Conservation (phyloP, 2,797 vertebrate genomes). For the Coranthus polyacanthus region DNA sequence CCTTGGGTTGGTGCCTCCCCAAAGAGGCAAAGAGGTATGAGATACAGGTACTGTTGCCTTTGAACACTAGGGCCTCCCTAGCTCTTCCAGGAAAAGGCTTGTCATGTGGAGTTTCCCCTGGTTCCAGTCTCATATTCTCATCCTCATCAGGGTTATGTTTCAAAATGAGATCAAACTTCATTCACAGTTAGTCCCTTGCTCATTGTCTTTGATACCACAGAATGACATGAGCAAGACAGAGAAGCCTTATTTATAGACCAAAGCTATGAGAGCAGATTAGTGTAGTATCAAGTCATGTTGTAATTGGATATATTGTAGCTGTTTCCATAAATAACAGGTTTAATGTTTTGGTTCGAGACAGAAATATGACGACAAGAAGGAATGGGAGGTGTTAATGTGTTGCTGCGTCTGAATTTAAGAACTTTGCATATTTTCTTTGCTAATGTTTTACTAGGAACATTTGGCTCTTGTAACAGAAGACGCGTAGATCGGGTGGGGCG, state of each 20-base stretch:
- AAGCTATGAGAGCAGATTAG: conserved; percentile 44
- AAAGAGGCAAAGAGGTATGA: conserved; percentile 41
- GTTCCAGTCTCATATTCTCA: conserved; percentile 47
- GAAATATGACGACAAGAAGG: conserved; percentile 14
- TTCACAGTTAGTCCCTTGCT: conserved; percentile 53
- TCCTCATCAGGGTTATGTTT: conserved; percentile 64
- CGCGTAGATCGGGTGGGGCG: background rate
- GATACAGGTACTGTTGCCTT: conserved; percentile 39
- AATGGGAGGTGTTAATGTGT: conserved; percentile 20
- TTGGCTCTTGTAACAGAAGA: conserved; percentile 12
- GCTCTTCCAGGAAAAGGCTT: conserved; percentile 26
- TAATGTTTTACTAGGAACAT: conserved; percentile 19
- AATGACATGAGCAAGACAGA: conserved; percentile 48
- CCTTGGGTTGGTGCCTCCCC: conserved; percentile 30
- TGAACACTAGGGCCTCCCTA: conserved; percentile 43
- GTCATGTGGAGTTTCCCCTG: conserved; percentile 41
- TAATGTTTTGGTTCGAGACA: conserved; percentile 6
- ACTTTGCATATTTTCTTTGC: background rate
- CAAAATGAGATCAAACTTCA: conserved; percentile 63
- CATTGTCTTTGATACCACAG: conserved; percentile 59
- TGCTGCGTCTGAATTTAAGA: conserved; percentile 13
- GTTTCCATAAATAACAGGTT: conserved; percentile 24
- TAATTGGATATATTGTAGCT: conserved; percentile 30
- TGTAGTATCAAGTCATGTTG: conserved; percentile 29
- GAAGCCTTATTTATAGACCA: conserved; percentile 49